phyloP scores from a whole-genome alignment of 2,888 invertebrate genomes.

The Platycheirus rosarum region DNA sequence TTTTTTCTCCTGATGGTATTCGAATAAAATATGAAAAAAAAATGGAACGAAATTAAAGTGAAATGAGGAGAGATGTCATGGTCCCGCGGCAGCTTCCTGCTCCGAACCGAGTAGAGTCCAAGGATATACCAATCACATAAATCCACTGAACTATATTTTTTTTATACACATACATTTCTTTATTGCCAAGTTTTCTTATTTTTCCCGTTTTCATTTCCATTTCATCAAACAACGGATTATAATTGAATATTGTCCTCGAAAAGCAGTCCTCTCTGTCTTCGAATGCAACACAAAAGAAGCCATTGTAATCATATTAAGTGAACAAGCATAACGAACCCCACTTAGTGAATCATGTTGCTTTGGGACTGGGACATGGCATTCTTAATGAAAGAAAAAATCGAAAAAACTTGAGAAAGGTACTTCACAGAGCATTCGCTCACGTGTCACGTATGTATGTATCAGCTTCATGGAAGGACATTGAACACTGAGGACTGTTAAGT shows the following conservation, averaged over 20 bases:
- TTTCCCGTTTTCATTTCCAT: conserved; percentile 37
- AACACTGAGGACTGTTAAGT: too few relatives aligned
- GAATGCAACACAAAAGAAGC: conserved; percentile 37
- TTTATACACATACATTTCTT: conserved; percentile 29
- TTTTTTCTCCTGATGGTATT: conserved; percentile 22
- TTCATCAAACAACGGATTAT: conserved; percentile 49
- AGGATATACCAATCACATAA: conserved; percentile 55
- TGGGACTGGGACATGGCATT: conserved; percentile 45
- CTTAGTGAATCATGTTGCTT: conserved; percentile 43
- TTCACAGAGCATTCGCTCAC: too few relatives aligned
- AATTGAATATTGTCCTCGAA: conserved; percentile 57
- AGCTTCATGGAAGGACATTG: too few relatives aligned
- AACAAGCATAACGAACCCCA: conserved; percentile 38
- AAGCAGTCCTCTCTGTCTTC: conserved; percentile 24
- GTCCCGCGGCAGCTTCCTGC: conserved; percentile 46
- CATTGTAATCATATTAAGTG: conserved; percentile 53
- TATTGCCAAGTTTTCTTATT: conserved; percentile 46
- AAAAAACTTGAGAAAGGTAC: too few relatives aligned
- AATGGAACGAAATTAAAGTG: neutral
- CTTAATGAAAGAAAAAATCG: too few relatives aligned
- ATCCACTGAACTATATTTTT: conserved; percentile 57
- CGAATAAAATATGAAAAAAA: conserved; percentile 13
- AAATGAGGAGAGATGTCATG: conserved; percentile 49
- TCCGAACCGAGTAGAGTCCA: conserved; percentile 39
- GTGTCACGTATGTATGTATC: too few relatives aligned